Conservation (phyloP, 2,113 vertebrate genomes). For the Lepus europaeus region DNA sequence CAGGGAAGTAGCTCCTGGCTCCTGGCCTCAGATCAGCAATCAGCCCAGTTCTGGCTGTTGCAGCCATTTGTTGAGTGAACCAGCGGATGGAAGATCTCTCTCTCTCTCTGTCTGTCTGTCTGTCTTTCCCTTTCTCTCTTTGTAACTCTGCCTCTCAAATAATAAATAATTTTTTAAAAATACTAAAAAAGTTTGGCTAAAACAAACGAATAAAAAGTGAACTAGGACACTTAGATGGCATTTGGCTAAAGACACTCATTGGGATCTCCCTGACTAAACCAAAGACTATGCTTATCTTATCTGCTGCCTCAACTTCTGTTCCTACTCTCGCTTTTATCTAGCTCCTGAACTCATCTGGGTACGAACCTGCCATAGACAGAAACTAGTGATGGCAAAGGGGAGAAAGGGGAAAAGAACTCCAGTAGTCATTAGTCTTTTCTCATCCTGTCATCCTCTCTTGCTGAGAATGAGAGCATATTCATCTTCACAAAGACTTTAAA, state of each 20-base stretch:
- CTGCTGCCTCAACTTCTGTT: background rate
- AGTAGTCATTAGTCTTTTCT: background rate
- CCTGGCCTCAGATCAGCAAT: too few species aligned
- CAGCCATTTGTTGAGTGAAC: too few species aligned
- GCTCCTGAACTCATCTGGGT: background rate
- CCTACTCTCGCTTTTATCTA: background rate
- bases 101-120: too few species aligned
- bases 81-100: too few species aligned
- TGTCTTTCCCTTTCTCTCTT: too few species aligned
- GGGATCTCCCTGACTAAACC: background rate
- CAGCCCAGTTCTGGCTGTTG: too few species aligned
- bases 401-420: too few species aligned
- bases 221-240: background rate
- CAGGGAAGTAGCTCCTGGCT: too few species aligned
- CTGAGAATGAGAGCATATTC: background rate
- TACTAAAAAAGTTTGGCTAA: too few species aligned
- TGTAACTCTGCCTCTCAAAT: too few species aligned
- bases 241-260: background rate
- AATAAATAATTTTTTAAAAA: too few species aligned
- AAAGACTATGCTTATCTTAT: background rate
- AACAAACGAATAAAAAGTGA: background rate
- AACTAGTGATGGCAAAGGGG: background rate
- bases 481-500: conserved; percentile 25
- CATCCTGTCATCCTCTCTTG: background rate
- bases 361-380: conserved; percentile 12